These are phyloP conservation scores for Metopolophium dirhodum DNA, from an alignment of 1,140 invertebrate species.

Conservation along the genomic window DNA sequence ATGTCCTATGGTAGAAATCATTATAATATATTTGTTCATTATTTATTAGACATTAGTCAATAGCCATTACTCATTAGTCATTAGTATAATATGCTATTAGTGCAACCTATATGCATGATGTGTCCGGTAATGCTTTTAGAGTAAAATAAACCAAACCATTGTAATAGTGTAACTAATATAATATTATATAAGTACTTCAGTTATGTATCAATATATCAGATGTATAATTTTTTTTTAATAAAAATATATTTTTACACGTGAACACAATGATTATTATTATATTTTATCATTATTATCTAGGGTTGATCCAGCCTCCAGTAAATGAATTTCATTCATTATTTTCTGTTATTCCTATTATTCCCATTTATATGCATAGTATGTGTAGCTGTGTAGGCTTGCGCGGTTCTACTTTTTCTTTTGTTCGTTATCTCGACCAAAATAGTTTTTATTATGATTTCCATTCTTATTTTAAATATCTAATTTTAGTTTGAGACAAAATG, in stretches of 20 bases:
- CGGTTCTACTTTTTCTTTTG: background rate
- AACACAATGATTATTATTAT: too few relatives aligned
- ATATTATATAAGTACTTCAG: background rate
- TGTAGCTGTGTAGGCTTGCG: background rate
- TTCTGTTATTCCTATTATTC: background rate
- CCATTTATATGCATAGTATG: too few relatives aligned
- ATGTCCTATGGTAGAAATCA: too few relatives aligned
- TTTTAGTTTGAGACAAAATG: background rate
- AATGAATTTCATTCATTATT: constrained; percentile 5
- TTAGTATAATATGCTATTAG: too few relatives aligned
- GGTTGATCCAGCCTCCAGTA: background rate
- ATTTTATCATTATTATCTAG: background rate
- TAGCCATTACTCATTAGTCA: too few relatives aligned
- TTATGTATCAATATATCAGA: background rate
- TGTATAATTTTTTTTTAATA: too few relatives aligned
- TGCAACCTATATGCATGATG: too few relatives aligned
- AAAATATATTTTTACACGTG: too few relatives aligned
- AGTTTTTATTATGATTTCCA: background rate
- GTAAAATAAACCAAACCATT: too few relatives aligned
- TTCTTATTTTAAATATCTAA: background rate
- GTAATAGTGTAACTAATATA: background rate
- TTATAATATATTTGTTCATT: too few relatives aligned
- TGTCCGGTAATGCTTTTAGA: too few relatives aligned
- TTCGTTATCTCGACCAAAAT: background rate
- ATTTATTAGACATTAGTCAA: too few relatives aligned